Base-by-base conservation (phyloP, 2,113 vertebrate genomes). In the Polypterus senegalus region DNA sequence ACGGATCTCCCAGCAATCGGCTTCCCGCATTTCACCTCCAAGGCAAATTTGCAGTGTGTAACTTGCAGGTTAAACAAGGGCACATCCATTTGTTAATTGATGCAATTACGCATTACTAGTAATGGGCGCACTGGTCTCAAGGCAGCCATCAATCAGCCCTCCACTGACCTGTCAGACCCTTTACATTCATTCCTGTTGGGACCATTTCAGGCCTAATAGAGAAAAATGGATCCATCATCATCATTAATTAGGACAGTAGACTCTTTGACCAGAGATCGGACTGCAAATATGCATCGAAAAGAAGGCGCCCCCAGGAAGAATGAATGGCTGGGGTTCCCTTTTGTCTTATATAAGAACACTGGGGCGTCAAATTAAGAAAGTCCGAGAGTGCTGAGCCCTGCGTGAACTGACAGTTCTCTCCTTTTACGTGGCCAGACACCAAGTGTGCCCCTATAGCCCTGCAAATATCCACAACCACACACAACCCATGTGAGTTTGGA, bases 1-100 rank as follows among this genome's bases (percentile, higher is more conserved):
- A 71, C 58, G 66, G 54, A 63, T 76, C 69, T 81, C 73, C 66
- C 68, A 76, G 65, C 47, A 51, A 65, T 58, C 46, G 46, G 62
- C 65, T 52, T 49, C 51, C 56, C 52, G 57, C 57, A 78, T 81
- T 81, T 78, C 74, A 80, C 64, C 75, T 80, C 80, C 72, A 73
- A 86, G 80, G 83, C 81, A 80, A 76, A 80, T 79, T 77, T 76
- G 77, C 78, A 74, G 66, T 74, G 66, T 80, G 78, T 81, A 81
- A 76, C 69, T 76, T 68, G 72, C 74, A 84, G 81, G 79, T 86
- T 86, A 83, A 89, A 89, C 85, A 85, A 84, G 82, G 78, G 71
- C 79, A 82, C 81, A 81, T 80, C 82, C 79, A 87, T 86, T 87
- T 83, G 86, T 85, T 92, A 93, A 93, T 88, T 91, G 89, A 85